These are phyloP conservation scores for Acronicta aceris DNA, from an alignment of 2,888 invertebrate species.

Conservation along the genomic window DNA sequence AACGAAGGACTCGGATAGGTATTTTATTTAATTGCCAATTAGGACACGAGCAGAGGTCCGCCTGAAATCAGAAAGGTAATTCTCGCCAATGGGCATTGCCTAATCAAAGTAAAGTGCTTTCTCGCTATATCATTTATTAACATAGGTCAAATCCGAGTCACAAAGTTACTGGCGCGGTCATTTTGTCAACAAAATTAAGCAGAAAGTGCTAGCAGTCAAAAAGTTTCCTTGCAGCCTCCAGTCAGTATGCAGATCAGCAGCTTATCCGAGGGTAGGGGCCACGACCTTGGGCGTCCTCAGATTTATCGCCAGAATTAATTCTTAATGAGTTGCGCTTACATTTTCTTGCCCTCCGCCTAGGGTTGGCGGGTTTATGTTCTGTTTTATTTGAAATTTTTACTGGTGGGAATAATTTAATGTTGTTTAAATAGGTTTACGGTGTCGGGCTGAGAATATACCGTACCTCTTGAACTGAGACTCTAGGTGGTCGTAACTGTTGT, in stretches of 20 bases:
- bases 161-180: not conserved
- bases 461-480: not conserved
- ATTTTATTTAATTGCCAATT: too few relatives aligned
- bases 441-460: slow-evolving; percentile 17
- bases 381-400: slow-evolving; percentile 43
- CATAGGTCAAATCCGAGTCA: too few relatives aligned
- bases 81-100: too few relatives aligned
- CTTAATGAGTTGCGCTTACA: slow-evolving; percentile 57
- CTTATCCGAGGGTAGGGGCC: slow-evolving; percentile 34
- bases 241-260: slow-evolving; percentile 47
- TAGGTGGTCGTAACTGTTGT: not conserved
- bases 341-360: slow-evolving; percentile 45
- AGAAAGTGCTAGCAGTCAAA: slow-evolving; percentile 29
- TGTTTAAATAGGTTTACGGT: slow-evolving; percentile 32
- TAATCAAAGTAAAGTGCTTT: too few relatives aligned
- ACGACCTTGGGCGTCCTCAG: slow-evolving; percentile 45
- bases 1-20: too few relatives aligned
- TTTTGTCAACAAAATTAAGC: slow-evolving; percentile 8
- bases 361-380: slow-evolving; percentile 34
- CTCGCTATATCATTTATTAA: too few relatives aligned
- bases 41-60: too few relatives aligned
- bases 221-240: slow-evolving; percentile 20
- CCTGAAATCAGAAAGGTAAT: too few relatives aligned
- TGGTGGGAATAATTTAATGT: slow-evolving; percentile 40
- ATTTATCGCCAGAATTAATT: slow-evolving; percentile 56